Evolutionary conservation across 2,797 vertebrate genomes (phyloP).

Genomic region (Anableps anableps): DNA sequence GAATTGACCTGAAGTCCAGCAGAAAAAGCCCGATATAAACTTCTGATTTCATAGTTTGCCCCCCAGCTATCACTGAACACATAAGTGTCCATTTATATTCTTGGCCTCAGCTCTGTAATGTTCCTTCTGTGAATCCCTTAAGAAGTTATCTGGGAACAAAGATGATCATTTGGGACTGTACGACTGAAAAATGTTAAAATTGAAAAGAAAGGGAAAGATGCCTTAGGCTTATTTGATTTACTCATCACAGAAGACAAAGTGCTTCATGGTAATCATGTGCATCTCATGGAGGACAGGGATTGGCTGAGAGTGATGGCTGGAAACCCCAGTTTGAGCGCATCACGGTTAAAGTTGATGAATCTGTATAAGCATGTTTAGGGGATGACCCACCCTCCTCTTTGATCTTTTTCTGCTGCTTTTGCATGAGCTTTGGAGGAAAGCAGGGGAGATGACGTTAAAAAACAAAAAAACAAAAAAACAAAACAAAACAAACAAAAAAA

Average conservation of each 20-base stretch:
- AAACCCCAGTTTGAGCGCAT: constrained; percentile 40
- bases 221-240: constrained; percentile 20
- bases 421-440: constrained; percentile 30
- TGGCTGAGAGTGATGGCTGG: constrained; percentile 36
- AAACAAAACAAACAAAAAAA: too few species aligned
- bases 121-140: constrained; percentile 2
- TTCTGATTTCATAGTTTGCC: not conserved
- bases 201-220: constrained; percentile 23
- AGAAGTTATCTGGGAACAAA: constrained; percentile 23
- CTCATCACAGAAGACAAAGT: constrained; percentile 48
- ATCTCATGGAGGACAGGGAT: constrained; percentile 22
- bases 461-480: not conserved
- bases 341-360: constrained; percentile 53
- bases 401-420: constrained; percentile 48
- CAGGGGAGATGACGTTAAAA: constrained; percentile 15
- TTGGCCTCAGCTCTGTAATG: not conserved
- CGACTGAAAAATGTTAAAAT: constrained; percentile 30
- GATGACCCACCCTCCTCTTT: constrained; percentile 53
- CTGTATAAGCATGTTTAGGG: constrained; percentile 56
- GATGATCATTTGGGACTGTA: constrained; percentile 20
- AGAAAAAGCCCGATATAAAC: not conserved
- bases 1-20: not conserved
- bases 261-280: constrained; percentile 13
- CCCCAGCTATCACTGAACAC: not conserved
- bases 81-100: constrained; percentile 9